Evolutionary conservation across 2,113 vertebrate genomes (phyloP).

Genomic region (Lepus timidus): DNA sequence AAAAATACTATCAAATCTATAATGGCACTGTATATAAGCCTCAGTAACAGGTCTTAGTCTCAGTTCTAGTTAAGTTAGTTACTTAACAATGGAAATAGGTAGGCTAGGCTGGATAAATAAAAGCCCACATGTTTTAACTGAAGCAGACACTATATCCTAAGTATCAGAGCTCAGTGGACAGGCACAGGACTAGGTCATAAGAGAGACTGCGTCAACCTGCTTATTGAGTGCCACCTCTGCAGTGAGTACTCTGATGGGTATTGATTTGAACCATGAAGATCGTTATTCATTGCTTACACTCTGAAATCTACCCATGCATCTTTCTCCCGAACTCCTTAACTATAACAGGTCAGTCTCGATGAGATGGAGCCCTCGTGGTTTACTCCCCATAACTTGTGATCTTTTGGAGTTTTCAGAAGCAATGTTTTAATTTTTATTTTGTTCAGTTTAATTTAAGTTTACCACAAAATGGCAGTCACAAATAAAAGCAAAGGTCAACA

Average conservation of each 20-base stretch:
- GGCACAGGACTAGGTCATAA: too few species aligned
- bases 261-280: not conserved
- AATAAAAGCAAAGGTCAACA: not conserved
- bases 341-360: not conserved
- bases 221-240: too few species aligned
- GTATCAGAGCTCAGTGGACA: not conserved
- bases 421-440: not conserved
- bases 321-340: not conserved
- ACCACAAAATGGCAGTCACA: not conserved
- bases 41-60: not conserved
- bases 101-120: not conserved
- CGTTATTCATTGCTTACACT: too few species aligned
- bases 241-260: not conserved
- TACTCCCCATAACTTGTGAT: not conserved
- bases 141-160: fast-evolving
- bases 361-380: not conserved
- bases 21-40: fast-evolving
- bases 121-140: not conserved
- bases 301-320: not conserved
- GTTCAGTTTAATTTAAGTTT: not conserved
- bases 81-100: not conserved
- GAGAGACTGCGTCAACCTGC: not conserved
- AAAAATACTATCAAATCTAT: not conserved
- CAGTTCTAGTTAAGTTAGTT: not conserved
- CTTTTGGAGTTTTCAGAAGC: not conserved